Base-by-base conservation (phyloP, 2,888 invertebrate species). In the Nomada flava region DNA sequence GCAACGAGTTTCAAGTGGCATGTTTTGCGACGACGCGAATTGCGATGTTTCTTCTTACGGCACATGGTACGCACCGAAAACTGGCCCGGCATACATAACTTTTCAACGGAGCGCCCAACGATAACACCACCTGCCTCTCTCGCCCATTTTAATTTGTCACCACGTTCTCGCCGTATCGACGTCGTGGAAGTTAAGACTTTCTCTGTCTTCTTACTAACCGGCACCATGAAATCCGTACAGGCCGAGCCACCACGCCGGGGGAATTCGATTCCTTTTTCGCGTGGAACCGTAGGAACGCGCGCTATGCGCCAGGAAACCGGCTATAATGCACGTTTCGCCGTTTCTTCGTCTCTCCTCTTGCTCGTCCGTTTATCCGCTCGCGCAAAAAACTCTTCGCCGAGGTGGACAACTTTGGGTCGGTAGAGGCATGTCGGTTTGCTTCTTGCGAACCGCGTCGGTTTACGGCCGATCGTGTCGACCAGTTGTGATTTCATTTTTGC, bases 111-210 rank as follows among this genome's bases (percentile, higher is more conserved):
- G 26, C 74, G 78, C 60, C 77, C 47, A 15, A 47, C 15, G 70
- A 78, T 80, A 72, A 18, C 50, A 76, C 83, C 87, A 87, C 83
- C 85, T 85, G 87, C 85, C 81, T 79, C 80, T 76, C 67, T 79
- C 79, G 52, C 76, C 82, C 82, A 86, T 84, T 89, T 89, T 89
- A 89, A 89, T 89, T 88, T 89, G 88, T 89, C 89, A 89, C 85
- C 84, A 78, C 68, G 77, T 79, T 75, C 70, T 71, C 83, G 74
- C 79, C 84, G 36, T 36, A 74, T 75, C 65, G 72, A 52, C 26
- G n/a, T 36, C 52, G 52, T 15, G 62, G 57, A 64, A 71, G 70
- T 71, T 77, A 70, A 79, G 82, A 87, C 86, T 87, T 84, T 87
- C 87, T 86, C 82, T 78, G 70, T 84, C 75, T 74, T 62, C 59